Evolutionary conservation across 2,797 vertebrate genomes (phyloP).

Genomic region (Calcarius lapponicus): DNA sequence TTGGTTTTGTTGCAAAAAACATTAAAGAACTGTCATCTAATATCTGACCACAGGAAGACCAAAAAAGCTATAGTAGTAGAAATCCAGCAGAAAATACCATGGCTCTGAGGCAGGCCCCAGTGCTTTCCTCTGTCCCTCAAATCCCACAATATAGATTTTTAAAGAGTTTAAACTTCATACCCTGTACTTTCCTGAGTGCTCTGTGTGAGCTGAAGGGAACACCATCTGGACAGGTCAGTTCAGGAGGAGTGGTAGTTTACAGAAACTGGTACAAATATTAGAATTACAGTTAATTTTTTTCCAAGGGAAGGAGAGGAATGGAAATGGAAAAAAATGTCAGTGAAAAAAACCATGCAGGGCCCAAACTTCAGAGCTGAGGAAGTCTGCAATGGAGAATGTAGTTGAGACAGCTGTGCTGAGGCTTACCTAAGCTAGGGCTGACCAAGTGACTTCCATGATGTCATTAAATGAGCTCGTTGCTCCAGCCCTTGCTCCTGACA

Average conservation of each 20-base stretch:
- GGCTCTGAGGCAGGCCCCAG: background rate
- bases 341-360: background rate
- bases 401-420: slow-evolving; percentile 63
- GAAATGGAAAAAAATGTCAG: slow-evolving; percentile 59
- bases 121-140: background rate
- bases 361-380: slow-evolving; percentile 48
- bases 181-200: background rate
- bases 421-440: slow-evolving; percentile 59
- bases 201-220: background rate
- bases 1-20: background rate
- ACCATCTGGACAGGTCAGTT: slow-evolving; percentile 6
- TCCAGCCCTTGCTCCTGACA: slow-evolving; percentile 44
- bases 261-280: slow-evolving; percentile 41
- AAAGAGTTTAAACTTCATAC: background rate
- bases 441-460: slow-evolving; percentile 50
- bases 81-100: background rate
- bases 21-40: background rate
- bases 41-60: background rate
- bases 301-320: slow-evolving; percentile 35
- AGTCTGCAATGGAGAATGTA: slow-evolving; percentile 52
- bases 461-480: slow-evolving; percentile 47
- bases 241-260: background rate
- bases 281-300: background rate
- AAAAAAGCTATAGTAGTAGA: background rate
- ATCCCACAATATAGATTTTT: background rate